Percentiles rank a stretch among this genome's conserved stretches.
Conservation (phyloP, 2,113 vertebrate genomes). For the Phyllopteryx taeniolatus region DNA sequence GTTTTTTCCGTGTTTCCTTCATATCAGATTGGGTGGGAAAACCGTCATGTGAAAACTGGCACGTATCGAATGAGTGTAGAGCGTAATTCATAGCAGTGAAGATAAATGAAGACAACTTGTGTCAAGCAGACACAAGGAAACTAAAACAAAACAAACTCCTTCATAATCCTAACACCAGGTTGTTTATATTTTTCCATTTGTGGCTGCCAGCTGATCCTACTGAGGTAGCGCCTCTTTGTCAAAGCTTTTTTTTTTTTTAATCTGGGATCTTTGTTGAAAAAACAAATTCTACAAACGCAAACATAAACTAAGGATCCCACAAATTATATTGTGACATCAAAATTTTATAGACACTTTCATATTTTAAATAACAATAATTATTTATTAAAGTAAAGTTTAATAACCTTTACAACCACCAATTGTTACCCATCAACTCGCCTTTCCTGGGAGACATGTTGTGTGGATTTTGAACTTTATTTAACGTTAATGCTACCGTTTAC, state of each 20-base stretch:
- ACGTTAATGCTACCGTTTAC: background rate
- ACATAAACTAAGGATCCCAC: background rate
- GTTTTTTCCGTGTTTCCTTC: background rate
- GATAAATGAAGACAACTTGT: background rate
- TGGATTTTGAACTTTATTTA: background rate
- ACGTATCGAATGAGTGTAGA: background rate
- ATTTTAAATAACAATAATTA: no score
- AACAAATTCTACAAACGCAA: background rate
- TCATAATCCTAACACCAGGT: conserved; percentile 7
- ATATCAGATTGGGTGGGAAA: background rate
- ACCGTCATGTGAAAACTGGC: background rate
- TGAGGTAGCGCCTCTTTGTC: background rate
- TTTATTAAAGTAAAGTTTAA: background rate
- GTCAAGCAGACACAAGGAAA: background rate
- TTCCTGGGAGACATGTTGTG: background rate
- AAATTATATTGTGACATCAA: background rate
- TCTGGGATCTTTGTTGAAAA: background rate
- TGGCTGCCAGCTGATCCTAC: background rate
- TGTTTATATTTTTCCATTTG: background rate
- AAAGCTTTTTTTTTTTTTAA: background rate
- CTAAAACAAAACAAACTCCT: conserved; percentile 2
- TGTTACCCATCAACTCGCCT: background rate
- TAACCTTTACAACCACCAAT: background rate
- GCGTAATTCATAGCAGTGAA: background rate
- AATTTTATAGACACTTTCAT: background rate